Evolutionary conservation across 2,797 vertebrate genomes (phyloP), one percentile per base, ranked within the genome.

Genomic region (Dromococcyx pavoninus): DNA sequence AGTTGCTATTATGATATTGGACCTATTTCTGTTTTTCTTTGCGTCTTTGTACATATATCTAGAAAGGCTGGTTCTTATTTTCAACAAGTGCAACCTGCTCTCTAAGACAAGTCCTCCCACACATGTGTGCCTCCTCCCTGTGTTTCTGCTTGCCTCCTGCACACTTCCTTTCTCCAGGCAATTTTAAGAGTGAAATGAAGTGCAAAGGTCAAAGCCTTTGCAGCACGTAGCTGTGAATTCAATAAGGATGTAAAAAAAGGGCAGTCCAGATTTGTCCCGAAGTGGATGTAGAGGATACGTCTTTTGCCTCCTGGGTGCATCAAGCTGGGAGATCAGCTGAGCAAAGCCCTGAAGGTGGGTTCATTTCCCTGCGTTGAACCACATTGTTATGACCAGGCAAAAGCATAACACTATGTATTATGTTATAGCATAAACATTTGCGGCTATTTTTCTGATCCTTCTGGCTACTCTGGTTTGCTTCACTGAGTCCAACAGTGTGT

Each of bases 141-240:
- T 84, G 93, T 89, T 77, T 84, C 91, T 84, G 71, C 74, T 87
- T 74, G 77, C 90, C 83, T 94, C 86, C 91, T 24, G 81, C 88
- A 90, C 95, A 65, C 86, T 97, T 96, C 95, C 96, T 96, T 93
- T 95, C 93, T 94, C 93, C 90, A 48, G 28, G 77, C 93, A 91
- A 39, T 90, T 94, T 92, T 46, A 60, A 74, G 88, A 96, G 86
- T 57, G 67, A 96, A 93, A 94, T 22, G 16, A 81, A 93, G 80
- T 64, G 85, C 92, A 95, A 67, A 90, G 92, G 88, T 94, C 93
- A 80, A 93, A 96, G 65, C 16, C 48, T 93, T 88, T 83, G 64
- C 66, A 10, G 78, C 30, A 0, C 16, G 69, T 48, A 64, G 76
- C 82, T 0, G 0, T 56, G 83, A 80, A 71, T 70, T 79, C 77